Base-by-base conservation (phyloP, 2,113 vertebrate genomes). In the Eurystomus gularis region DNA sequence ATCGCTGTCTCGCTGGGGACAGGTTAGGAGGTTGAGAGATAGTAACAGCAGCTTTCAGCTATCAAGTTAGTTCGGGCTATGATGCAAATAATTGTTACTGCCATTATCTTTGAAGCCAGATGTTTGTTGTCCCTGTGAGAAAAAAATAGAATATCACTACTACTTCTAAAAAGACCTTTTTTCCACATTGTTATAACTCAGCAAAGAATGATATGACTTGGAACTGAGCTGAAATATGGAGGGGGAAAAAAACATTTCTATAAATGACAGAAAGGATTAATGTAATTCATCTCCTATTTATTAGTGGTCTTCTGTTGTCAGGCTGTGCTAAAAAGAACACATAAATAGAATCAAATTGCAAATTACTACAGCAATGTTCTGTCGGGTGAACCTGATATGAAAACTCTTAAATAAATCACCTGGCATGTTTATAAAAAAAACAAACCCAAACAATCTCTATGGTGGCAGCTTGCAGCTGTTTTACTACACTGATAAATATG, bases 41-140 rank as follows among this genome's bases (percentile, higher is more conserved):
- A 71, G 73, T 76, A 97, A 71, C 97, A 97, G 95, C 94, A 97
- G 92, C 95, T 98, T 96, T 95, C 62, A 95, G 85, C 86, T 94
- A 97, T 93, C 90, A 92, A 87, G 76, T 96, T 97, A 93, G 93
- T 49, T 94, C 3, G 31, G 93, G 93, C 84, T 97, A 71, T 94
- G 93, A 96, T 97, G 96, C 96, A 98, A 97, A 96, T 97, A 98
- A 98, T 97, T 97, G 92, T 96, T 97, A 91, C 79, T 93, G 82
- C 80, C 93, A 97, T 98, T 97, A 97, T 97, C 95, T 97, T 97
- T 97, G 91, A 96, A 97, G 91, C 93, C 97, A 98, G 97, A 93
- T 97, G 92, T 95, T 94, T 97, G 69, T 89, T 93, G 72, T 94
- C 71, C 91, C 88, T 92, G 46, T n/a, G 82, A 98, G 96, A 94